Base-by-base conservation (phyloP, 2,888 invertebrate genomes). In the Carpatolechia fugitivella region DNA sequence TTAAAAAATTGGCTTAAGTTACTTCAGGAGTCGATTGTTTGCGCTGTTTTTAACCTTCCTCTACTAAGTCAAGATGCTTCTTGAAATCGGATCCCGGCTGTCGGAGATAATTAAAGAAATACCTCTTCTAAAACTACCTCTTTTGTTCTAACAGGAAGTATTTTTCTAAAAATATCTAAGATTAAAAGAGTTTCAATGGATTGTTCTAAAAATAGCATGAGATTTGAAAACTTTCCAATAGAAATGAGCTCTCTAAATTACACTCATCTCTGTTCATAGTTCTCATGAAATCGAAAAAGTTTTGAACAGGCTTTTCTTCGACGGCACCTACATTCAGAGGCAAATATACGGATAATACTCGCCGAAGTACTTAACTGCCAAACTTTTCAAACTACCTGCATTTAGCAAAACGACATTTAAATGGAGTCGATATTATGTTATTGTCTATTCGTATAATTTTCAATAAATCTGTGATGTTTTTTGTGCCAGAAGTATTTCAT, bases 271-370 rank as follows among this genome's bases (percentile, higher is more conserved):
- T 38, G 36, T 38, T 38, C 38, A 38, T 50, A 50, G 50, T 50
- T 36, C 36, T 50, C 38, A 35, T 49, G 50, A n/a, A 50, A 50
- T 50, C 38, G 50, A 50, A 50, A 50, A 50, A 50, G 29, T 50
- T 50, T 44, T 50, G 20, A 50, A 50, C 38, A 20, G 50, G 29
- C 50, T 38, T 29, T 33, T 38, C 50, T 49, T 35, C 35, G 49
- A 49, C 16, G 31, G 47, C 31, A 47, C 31, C 47, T 47, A 47
- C 13, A 31, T 13, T 16, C 47, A 8, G 24, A 44, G 44, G 16
- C 47, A 47, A 47, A 47, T 31, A 16, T 31, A 31, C 47, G 47
- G 31, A 31, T 47, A 47, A 30, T 47, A 47, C 31, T 47, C 7
- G 10, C 11, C 13, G 30, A 13, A 31, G 31, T 47, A 47, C 31